Evolutionary conservation across 2,113 vertebrate genomes (phyloP), one percentile per base, ranked within the genome.

Genomic region (Brachypodius melanocephalos): DNA sequence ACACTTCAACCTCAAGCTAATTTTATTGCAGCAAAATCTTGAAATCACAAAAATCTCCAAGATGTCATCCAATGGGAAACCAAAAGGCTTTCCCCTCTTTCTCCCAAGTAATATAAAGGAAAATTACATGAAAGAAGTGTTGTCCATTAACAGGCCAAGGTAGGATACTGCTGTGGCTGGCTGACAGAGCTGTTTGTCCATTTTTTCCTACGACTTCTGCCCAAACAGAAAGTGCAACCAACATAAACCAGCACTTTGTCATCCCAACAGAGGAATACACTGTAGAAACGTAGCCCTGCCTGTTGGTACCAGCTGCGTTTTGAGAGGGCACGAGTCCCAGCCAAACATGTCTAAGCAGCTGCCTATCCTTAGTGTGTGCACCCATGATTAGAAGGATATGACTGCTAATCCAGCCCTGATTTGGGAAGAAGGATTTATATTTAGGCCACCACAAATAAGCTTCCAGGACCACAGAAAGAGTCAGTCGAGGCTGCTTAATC

Each of bases 371-470:
- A 32, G 46, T 1, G 85, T 31, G 68, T 49, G 89, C 55, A 17
- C 28, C 57, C 83, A 16, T n/a, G 74, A 34, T 43, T 93, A 57
- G 82, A 95, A 81, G 40, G n/a, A 57, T 8, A 77, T 5, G 10
- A 34, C 34, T 57, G 31, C 57, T 90, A 93, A 96, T 42, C 45
- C 87, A 92, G 57, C 19, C 73, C 45, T 31, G 28, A 68, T 36
- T 49, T 80, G 62, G 77, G 92, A 83, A 80, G 58, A 87, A 86
- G 48, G 29, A 77, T 85, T 86, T 65, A 25, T 71, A 57, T 85
- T 69, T 87, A 85, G 80, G 31, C 62, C n/a, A 62, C 32, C 58
- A 49, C 40, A 75, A 75, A 90, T 43, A 73, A 83, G 66, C 68
- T 85, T 46, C 49, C 54, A 74, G n/a, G 72, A 38, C 32, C 6